Conservation (phyloP, 2,113 vertebrate genomes). For the Xenopus laevis region DNA sequence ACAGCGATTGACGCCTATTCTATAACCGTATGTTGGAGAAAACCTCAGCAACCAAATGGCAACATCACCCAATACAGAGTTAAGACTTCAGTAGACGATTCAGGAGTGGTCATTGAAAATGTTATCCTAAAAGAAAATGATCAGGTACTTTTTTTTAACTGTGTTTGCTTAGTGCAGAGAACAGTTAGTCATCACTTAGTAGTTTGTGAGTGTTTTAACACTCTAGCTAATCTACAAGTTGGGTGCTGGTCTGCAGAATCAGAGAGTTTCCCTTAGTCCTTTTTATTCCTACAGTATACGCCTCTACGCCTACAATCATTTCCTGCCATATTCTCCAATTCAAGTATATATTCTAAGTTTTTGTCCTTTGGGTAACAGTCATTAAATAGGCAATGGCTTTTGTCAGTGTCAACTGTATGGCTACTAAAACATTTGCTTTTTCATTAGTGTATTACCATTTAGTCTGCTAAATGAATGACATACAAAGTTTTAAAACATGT, state of each 20-base stretch:
- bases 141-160: constrained; percentile 56
- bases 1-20: constrained; percentile 79
- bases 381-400: no score
- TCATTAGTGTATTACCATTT: no score
- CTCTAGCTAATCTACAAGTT: no score
- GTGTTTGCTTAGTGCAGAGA: constrained; percentile 18
- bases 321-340: constrained; percentile 32
- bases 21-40: constrained; percentile 81
- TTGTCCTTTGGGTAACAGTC: no score
- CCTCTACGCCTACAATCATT: constrained; percentile 26
- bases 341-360: background rate
- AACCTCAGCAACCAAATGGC: constrained; percentile 84
- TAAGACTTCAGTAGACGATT: constrained; percentile 62
- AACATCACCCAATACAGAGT: constrained; percentile 84
- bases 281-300: constrained; percentile 17
- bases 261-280: background rate
- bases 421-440: no score
- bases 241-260: background rate
- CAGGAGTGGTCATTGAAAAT: constrained; percentile 71
- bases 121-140: constrained; percentile 71
- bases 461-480: no score
- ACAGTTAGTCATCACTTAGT: constrained; percentile 16
- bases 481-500: no score
- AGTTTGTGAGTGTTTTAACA: constrained; percentile 1
- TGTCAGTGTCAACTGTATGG: no score